These are phyloP conservation scores for Copsychus sechellarum DNA, from an alignment of 2,113 vertebrate species.

Conservation along the genomic window DNA sequence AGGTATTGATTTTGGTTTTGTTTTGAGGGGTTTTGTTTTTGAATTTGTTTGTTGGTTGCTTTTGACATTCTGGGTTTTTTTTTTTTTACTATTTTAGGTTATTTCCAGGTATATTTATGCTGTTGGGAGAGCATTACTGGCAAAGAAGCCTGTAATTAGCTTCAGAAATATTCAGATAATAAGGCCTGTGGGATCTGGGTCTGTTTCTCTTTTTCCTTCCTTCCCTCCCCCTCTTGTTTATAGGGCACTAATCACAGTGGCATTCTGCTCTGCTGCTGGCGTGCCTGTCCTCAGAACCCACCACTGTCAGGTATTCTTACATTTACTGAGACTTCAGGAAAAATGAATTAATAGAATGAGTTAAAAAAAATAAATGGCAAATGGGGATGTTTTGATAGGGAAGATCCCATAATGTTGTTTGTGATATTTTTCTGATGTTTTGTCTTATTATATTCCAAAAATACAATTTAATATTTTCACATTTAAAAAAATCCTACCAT, in stretches of 20 bases:
- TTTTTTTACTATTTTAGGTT: neutral
- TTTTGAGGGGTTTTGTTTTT: neutral
- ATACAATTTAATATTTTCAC: neutral
- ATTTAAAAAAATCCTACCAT: neutral
- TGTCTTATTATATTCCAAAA: neutral
- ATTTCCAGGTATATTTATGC: neutral
- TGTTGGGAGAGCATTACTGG: neutral
- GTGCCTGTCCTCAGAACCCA: neutral
- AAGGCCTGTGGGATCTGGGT: constrained; percentile 6
- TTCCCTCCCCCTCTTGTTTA: neutral
- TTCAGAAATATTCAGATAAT: neutral
- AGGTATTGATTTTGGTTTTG: neutral
- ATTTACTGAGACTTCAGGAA: neutral
- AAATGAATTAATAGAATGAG: neutral
- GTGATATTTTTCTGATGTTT: neutral
- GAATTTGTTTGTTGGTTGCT: neutral
- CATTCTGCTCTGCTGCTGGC: neutral
- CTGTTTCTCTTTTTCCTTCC: neutral
- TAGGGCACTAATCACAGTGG: neutral
- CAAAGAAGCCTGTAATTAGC: neutral
- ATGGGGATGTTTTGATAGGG: neutral
- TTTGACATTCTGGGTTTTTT: neutral
- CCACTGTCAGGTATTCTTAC: neutral
- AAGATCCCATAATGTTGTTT: neutral
- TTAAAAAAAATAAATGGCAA: neutral